These are phyloP conservation scores for Temnothorax rugatulus DNA, from an alignment of 2,888 invertebrate genomes.

Conservation along the genomic window DNA sequence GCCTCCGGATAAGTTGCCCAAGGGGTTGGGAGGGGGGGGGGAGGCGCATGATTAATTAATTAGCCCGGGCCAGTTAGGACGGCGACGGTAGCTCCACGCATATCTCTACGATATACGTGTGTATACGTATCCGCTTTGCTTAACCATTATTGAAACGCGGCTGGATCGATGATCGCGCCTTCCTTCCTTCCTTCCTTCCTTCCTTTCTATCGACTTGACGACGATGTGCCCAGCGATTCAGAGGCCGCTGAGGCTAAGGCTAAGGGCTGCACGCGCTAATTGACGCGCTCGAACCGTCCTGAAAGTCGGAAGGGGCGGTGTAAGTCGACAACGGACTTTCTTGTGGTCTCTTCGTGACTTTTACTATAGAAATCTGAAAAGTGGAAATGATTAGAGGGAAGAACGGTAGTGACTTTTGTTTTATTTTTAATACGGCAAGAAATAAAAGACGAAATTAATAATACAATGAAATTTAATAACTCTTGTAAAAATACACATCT, in stretches of 20 bases:
- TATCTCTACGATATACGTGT: constrained; percentile 51
- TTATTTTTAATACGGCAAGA: background rate
- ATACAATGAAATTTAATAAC: background rate
- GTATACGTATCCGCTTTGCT: constrained; percentile 46
- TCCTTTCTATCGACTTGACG: constrained; percentile 22
- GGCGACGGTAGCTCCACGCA: constrained; percentile 60
- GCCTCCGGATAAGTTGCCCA: constrained; percentile 83
- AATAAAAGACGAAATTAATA: background rate
- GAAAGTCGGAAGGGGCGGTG: background rate
- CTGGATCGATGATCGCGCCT: constrained; percentile 64
- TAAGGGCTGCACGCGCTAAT: background rate
- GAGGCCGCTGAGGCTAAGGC: background rate
- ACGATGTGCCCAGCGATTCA: constrained; percentile 22
- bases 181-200: constrained; percentile 26
- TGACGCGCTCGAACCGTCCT: background rate
- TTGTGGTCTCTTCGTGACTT: constrained; percentile 2
- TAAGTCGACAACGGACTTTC: background rate
- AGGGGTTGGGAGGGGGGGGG: constrained; percentile 74
- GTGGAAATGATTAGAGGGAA: constrained; percentile 11
- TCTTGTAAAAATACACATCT: background rate
- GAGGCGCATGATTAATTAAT: constrained; percentile 86
- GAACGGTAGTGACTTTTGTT: constrained; percentile 37
- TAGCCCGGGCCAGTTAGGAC: constrained; percentile 84
- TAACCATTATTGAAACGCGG: constrained; percentile 55
- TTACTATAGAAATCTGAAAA: background rate